phyloP scores from a whole-genome alignment of 2,113 vertebrate genomes.

The Microtus richardsoni region DNA sequence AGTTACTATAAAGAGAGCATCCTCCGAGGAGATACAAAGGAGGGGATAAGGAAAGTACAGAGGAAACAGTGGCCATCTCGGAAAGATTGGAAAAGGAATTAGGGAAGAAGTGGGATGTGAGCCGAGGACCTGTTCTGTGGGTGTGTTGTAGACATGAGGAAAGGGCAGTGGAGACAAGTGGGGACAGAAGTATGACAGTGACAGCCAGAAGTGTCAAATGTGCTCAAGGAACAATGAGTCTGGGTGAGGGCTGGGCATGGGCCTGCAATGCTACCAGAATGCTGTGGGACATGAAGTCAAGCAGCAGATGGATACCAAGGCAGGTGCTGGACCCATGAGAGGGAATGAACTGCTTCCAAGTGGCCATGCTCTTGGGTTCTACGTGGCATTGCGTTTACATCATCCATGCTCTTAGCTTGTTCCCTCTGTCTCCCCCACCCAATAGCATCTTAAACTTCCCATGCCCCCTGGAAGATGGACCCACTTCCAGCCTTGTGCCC shows the following conservation, averaged over 20 bases:
- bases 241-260: background rate
- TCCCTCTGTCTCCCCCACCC: background rate
- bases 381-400: rapidly evolving
- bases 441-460: background rate
- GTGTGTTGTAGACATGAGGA: background rate
- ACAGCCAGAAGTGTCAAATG: too few relatives aligned
- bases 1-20: background rate
- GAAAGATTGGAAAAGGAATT: background rate
- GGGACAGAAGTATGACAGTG: background rate
- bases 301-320: background rate
- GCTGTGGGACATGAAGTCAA: background rate
- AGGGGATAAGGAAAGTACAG: background rate
- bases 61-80: background rate
- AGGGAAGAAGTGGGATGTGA: background rate
- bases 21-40: background rate
- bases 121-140: background rate
- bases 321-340: background rate
- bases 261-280: too few relatives aligned
- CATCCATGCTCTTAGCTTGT: background rate
- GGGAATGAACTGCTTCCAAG: background rate
- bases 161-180: background rate
- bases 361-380: background rate
- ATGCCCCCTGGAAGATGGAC: background rate
- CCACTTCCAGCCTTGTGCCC: background rate
- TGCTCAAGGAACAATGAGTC: too few relatives aligned